Percentiles rank a stretch among this genome's conserved stretches.
These are phyloP conservation scores for Aphrophora alni DNA, from an alignment of 2,888 invertebrate species.

Conservation along the genomic window DNA sequence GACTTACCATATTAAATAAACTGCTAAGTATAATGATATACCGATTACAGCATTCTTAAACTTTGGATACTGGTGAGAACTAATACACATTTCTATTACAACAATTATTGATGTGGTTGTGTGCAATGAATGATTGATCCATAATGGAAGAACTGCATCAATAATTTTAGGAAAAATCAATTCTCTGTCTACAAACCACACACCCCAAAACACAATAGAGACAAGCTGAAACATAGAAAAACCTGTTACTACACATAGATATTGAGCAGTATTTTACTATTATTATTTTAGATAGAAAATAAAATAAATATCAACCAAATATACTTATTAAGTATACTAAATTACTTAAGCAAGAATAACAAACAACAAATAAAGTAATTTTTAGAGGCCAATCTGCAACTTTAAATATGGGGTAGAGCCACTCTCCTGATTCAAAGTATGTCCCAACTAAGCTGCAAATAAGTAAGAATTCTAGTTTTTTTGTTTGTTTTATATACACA, in stretches of 20 bases:
- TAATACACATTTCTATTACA: conserved; percentile 59
- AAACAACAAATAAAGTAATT: conserved; percentile 36
- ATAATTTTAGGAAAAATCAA: conserved; percentile 63
- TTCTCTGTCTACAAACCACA: conserved; percentile 64
- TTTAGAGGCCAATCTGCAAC: conserved; percentile 62
- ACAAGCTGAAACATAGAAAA: conserved; percentile 59
- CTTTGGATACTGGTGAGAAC: conserved; percentile 48
- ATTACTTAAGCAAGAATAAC: too few species aligned
- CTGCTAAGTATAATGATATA: conserved; percentile 40
- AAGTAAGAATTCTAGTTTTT: too few species aligned
- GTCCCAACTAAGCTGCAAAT: conserved; percentile 57
- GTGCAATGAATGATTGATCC: conserved; percentile 67
- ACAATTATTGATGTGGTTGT: conserved; percentile 62
- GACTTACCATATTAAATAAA: conserved; percentile 48
- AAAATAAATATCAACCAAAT: too few species aligned
- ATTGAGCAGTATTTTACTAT: too few species aligned
- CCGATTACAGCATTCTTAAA: conserved; percentile 37
- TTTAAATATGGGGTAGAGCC: conserved; percentile 63
- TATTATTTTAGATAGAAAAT: too few species aligned
- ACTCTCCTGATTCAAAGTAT: conserved; percentile 59
- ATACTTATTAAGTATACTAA: too few species aligned
- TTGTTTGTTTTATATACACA: too few species aligned
- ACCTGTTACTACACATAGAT: too few species aligned
- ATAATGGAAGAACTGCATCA: conserved; percentile 63
- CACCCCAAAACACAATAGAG: conserved; percentile 62